A percentile compares a stretch with the other conserved stretches of the same genome.
These are phyloP conservation scores for Epinephelus awoara DNA, from an alignment of 2,797 vertebrate genomes.

Conservation along the genomic window DNA sequence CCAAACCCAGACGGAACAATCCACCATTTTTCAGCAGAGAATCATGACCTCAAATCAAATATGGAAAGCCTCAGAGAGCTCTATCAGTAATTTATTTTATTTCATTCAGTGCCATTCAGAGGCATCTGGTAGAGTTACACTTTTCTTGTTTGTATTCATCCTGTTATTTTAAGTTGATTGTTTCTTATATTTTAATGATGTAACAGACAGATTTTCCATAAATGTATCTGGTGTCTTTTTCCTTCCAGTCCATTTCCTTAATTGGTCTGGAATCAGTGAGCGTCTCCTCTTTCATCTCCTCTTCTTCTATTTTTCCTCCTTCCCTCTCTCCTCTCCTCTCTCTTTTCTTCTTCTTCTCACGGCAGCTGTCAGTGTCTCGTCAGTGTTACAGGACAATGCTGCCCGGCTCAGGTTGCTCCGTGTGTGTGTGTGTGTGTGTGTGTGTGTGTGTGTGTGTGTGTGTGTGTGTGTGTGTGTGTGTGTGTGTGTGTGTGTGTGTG, in stretches of 20 bases:
- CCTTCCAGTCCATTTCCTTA: conserved; percentile 44
- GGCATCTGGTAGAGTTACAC: background rate
- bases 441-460: background rate
- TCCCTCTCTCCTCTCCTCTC: background rate
- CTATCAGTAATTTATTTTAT: background rate
- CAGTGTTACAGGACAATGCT: conserved; percentile 67
- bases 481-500: conserved; percentile 21
- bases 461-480: conserved; percentile 5
- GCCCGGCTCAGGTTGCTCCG: conserved; percentile 69
- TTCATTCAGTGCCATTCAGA: background rate
- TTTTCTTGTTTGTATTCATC: background rate
- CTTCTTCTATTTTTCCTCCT: conserved; percentile 34
- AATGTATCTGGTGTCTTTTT: conserved; percentile 27
- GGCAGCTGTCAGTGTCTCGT: conserved; percentile 80
- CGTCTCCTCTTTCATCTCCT: conserved; percentile 53
- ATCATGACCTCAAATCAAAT: no score
- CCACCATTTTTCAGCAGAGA: no score
- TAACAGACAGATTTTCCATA: conserved; percentile 17
- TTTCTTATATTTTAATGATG: background rate
- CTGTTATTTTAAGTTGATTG: background rate
- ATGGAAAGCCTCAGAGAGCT: background rate
- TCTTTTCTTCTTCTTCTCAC: conserved; percentile 35
- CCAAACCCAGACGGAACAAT: no score
- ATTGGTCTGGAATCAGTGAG: conserved; percentile 45
- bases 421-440: conserved; percentile 31